Evolutionary conservation across 37 sponge, comb jelly and placozoan genomes (phyloP).

Genomic region (Beroe ovata): DNA sequence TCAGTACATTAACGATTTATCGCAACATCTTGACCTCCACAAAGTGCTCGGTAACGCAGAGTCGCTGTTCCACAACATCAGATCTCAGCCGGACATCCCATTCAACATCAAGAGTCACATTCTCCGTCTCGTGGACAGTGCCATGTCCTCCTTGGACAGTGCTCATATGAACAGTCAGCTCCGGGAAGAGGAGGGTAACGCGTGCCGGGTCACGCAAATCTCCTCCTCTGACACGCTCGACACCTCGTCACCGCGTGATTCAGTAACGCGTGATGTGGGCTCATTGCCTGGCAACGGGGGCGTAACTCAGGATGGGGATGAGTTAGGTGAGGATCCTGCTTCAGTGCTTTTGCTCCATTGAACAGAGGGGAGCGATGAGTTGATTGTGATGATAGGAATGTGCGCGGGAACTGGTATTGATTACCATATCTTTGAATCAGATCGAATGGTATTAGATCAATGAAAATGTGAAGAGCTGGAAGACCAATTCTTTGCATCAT

Average conservation of each 20-base stretch:
- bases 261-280: background rate
- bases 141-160: constrained; percentile 6
- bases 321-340: background rate
- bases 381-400: too few species aligned
- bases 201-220: background rate
- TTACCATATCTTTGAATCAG: too few species aligned
- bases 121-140: background rate
- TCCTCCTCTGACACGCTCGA: background rate
- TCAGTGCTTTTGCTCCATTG: background rate
- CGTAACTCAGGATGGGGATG: background rate
- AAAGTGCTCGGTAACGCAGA: constrained; percentile 76
- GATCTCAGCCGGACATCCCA: constrained; percentile 24
- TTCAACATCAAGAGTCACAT: constrained; percentile 49
- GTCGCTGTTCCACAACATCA: constrained; percentile 73
- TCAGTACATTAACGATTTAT: constrained; percentile 80
- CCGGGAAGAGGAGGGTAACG: background rate
- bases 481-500: too few species aligned
- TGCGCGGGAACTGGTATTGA: too few species aligned
- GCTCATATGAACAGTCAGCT: background rate
- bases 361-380: too few species aligned
- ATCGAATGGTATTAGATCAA: too few species aligned
- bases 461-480: too few species aligned
- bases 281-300: background rate
- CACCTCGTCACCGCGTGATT: background rate
- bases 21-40: constrained; percentile 70